A percentile compares a stretch with the other conserved stretches of the same genome.
These are phyloP conservation scores for Hemiscyllium ocellatum DNA, from an alignment of 2,113 vertebrate species.

Conservation along the genomic window DNA sequence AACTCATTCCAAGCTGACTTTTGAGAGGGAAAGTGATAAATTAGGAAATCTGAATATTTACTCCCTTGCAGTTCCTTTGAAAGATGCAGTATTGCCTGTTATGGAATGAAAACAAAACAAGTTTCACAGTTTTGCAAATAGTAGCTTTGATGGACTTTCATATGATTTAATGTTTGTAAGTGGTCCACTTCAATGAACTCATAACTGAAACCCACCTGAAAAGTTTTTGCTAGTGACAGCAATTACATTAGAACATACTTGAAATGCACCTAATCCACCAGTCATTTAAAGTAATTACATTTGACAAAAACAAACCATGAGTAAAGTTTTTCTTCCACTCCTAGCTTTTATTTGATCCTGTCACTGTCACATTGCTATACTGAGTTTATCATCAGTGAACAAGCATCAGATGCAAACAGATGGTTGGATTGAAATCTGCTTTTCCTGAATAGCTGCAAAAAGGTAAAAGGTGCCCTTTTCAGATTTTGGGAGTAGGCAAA, in stretches of 20 bases:
- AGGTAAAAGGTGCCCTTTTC: background rate
- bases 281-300: background rate
- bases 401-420: background rate
- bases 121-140: background rate
- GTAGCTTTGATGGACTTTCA: background rate
- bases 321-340: background rate
- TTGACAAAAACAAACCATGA: background rate
- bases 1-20: background rate
- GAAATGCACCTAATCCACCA: background rate
- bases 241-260: background rate
- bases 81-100: background rate
- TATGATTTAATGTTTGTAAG: background rate
- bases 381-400: too few species aligned
- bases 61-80: background rate
- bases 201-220: background rate
- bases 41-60: background rate
- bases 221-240: background rate
- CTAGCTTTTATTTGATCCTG: constrained; percentile 26
- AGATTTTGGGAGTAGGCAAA: background rate
- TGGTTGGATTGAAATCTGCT: background rate
- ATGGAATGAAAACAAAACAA: background rate
- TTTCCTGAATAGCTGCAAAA: background rate
- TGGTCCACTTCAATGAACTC: background rate
- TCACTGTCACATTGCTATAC: constrained; percentile 9
- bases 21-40: background rate